Base-by-base conservation (phyloP, 2,797 vertebrate genomes). In the Coregonus suidteri region DNA sequence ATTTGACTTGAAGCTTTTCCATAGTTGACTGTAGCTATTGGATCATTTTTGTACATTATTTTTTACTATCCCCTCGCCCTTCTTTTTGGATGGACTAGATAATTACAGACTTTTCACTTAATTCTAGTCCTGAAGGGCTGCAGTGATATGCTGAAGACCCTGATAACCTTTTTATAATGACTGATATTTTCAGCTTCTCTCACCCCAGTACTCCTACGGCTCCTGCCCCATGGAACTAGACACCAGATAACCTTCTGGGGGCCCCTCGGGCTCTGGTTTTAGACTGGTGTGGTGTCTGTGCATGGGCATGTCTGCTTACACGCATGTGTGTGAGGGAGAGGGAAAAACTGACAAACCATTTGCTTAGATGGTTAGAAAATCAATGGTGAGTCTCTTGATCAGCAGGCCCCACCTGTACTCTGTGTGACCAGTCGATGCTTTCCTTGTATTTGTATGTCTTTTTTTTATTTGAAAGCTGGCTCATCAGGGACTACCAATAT, bases 391-490 rank as follows among this genome's bases (percentile, higher is more conserved):
- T 18, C 31, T 6, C n/a, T 56, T 51, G 4, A 30, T 20, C 6
- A n/a, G 18, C 75, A 77, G 78, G 16, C 83, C 78, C n/a, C 71
- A 47, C 68, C 62, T 77, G 74, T 81, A 78, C 78, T 81, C 73
- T 54, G 73, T 74, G 76, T 82, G 18, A 71, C 74, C 47, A 59
- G 35, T 34, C 56, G 25, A 52, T 54, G 37, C 69, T 75, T 59
- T 20, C 41, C 52, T 20, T 53, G 51, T 69, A 71, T 59, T 76
- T 81, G 4, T 82, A 80, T 76, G 79, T 83, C n/a, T 9, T 79
- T 81, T 70, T 47, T 73, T 77, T 73, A 68, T 83, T 83, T 70
- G 71, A 85, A 83, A 86, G 35, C 56, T 77, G 62, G 66, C 76
- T 77, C 18, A 68, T 80, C 20, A 75, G 53, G 83, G 68, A 82